These are phyloP conservation scores for Pseudomugil gertrudae DNA, from an alignment of 2,797 vertebrate species.

Conservation along the genomic window DNA sequence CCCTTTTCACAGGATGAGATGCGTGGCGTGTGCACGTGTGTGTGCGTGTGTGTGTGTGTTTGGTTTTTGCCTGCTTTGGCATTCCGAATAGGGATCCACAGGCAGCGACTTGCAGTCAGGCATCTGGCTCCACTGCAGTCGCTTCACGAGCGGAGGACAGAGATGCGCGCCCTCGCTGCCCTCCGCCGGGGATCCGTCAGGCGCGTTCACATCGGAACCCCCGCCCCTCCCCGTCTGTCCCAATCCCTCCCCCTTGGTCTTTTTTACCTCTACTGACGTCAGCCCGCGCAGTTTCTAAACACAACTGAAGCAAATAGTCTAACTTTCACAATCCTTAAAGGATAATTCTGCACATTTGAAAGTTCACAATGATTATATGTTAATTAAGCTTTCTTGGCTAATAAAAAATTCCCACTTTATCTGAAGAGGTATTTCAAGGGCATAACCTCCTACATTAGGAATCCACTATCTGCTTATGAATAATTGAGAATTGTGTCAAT, in stretches of 20 bases:
- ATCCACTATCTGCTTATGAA: no score
- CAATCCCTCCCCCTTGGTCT: constrained; percentile 7
- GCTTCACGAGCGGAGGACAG: constrained; percentile 74
- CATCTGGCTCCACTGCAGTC: constrained; percentile 82
- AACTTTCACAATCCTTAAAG: background rate
- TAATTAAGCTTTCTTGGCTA: background rate
- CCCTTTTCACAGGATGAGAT: constrained; percentile 27
- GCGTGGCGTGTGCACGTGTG: constrained; percentile 34
- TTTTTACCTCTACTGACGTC: constrained; percentile 73
- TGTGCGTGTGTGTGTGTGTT: constrained; percentile 43
- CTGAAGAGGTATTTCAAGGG: background rate
- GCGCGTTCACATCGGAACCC: constrained; percentile 72
- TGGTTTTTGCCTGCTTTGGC: constrained; percentile 67
- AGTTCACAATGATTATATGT: background rate
- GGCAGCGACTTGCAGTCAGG: constrained; percentile 78
- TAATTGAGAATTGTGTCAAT: no score
- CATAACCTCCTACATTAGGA: no score
- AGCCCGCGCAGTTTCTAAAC: constrained; percentile 71
- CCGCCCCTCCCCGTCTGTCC: background rate
- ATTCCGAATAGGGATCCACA: constrained; percentile 75
- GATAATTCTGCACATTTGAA: constrained; percentile 2
- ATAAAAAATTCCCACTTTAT: background rate
- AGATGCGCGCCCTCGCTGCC: constrained; percentile 77
- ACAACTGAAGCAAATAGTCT: constrained; percentile 26
- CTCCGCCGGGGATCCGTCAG: constrained; percentile 75